These are phyloP conservation scores for Micropterix aruncella DNA, from an alignment of 2,888 invertebrate genomes.

Conservation along the genomic window DNA sequence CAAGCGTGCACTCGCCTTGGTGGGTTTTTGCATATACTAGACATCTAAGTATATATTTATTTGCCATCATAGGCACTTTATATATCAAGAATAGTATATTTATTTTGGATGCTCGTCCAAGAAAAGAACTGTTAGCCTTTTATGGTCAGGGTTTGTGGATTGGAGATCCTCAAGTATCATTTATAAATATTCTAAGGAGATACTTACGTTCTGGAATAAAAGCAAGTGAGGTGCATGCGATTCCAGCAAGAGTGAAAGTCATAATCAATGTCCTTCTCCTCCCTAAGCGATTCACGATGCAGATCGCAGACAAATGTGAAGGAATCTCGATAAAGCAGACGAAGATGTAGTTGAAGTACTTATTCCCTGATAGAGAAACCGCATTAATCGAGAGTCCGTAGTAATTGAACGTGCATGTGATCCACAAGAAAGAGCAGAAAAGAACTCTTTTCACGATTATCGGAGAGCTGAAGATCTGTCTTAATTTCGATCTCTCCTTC, in stretches of 20 bases:
- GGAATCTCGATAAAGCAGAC: constrained; percentile 56
- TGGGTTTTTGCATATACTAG: no score
- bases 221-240: constrained; percentile 43
- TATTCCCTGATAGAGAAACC: constrained; percentile 58
- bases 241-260: constrained; percentile 48
- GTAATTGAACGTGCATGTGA: constrained; percentile 66
- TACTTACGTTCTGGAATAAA: constrained; percentile 41
- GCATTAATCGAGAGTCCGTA: constrained; percentile 70
- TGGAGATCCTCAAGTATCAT: no score
- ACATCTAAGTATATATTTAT: no score
- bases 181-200: no score
- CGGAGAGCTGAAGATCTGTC: constrained; percentile 36
- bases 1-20: no score
- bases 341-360: constrained; percentile 62
- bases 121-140: no score
- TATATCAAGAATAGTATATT: no score
- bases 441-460: constrained; percentile 40
- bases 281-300: constrained; percentile 48
- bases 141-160: no score
- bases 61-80: no score
- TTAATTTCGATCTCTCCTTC: constrained; percentile 19
- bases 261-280: constrained; percentile 46
- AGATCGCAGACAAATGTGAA: constrained; percentile 47
- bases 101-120: no score
- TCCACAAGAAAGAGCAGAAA: constrained; percentile 63